These are phyloP conservation scores for Phortica magna DNA, from an alignment of 2,888 invertebrate genomes.

Conservation along the genomic window DNA sequence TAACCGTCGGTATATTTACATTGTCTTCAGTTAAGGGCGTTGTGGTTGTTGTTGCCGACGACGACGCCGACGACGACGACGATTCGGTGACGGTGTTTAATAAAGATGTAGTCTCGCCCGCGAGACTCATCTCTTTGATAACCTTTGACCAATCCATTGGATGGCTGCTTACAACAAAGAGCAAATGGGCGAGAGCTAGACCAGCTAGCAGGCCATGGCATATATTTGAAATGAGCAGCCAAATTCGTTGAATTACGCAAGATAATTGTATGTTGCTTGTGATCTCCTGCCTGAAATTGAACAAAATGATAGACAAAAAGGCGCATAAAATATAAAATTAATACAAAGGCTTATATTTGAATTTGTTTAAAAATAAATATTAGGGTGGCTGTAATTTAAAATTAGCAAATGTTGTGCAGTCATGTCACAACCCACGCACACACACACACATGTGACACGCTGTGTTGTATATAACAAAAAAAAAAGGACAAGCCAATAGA, in stretches of 20 bases:
- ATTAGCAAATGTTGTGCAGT: not conserved
- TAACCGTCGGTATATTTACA: slow-evolving; percentile 34
- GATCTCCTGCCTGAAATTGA: slow-evolving; percentile 67
- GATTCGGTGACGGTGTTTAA: slow-evolving; percentile 29
- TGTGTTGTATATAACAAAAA: no score
- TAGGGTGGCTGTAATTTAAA: not conserved
- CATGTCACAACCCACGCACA: not conserved
- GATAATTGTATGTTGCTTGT: slow-evolving; percentile 76
- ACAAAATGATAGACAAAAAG: not conserved
- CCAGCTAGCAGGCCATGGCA: slow-evolving; percentile 81
- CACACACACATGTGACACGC: no score
- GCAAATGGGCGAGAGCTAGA: slow-evolving; percentile 78
- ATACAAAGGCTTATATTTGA: not conserved
- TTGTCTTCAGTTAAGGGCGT: slow-evolving; percentile 41
- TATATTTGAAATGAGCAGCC: slow-evolving; percentile 80
- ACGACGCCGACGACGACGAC: slow-evolving; percentile 38
- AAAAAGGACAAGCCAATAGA: not conserved
- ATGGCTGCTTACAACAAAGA: slow-evolving; percentile 77
- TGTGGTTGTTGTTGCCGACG: slow-evolving; percentile 38
- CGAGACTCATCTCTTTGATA: slow-evolving; percentile 69
- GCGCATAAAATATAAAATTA: no score
- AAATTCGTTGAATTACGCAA: slow-evolving; percentile 79
- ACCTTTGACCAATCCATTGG: slow-evolving; percentile 77
- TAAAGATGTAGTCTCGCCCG: slow-evolving; percentile 64
- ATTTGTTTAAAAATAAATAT: slow-evolving; percentile 23